phyloP scores from a whole-genome alignment of 2,888 invertebrate genomes.

The Erpobdella octoculata region DNA sequence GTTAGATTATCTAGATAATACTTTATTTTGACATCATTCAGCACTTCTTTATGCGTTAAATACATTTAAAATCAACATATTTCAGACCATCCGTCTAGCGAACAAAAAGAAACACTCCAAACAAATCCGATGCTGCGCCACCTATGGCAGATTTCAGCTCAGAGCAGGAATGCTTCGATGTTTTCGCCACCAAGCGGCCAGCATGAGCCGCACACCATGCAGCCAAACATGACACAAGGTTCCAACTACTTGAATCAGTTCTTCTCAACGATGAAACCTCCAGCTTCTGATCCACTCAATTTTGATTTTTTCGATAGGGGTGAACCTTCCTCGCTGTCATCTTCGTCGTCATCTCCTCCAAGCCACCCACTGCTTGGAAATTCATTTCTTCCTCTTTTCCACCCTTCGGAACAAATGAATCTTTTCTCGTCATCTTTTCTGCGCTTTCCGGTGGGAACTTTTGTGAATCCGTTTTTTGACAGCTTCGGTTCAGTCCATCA shows the following conservation, averaged over 20 bases:
- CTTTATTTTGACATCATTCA: neutral
- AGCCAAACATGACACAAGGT: too few species aligned
- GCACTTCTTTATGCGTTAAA: too few species aligned
- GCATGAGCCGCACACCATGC: too few species aligned
- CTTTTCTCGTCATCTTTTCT: neutral
- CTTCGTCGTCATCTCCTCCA: neutral
- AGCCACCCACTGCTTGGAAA: neutral
- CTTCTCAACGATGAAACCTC: neutral
- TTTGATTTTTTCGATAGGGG: neutral
- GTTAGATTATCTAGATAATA: neutral
- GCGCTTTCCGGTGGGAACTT: neutral
- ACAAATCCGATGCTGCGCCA: neutral
- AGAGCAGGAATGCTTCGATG: too few species aligned
- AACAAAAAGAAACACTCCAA: neutral
- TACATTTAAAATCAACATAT: neutral
- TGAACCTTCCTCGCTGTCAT: neutral
- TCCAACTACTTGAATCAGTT: constrained; percentile 6
- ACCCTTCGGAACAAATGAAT: neutral
- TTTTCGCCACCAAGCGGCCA: neutral
- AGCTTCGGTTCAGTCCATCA: neutral
- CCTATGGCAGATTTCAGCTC: neutral
- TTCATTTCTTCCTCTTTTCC: neutral
- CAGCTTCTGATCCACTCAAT: neutral
- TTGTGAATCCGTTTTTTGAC: neutral
- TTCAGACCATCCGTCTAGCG: too few species aligned